phyloP scores from a whole-genome alignment of 2,888 invertebrate genomes.

The Troilus luridus region DNA sequence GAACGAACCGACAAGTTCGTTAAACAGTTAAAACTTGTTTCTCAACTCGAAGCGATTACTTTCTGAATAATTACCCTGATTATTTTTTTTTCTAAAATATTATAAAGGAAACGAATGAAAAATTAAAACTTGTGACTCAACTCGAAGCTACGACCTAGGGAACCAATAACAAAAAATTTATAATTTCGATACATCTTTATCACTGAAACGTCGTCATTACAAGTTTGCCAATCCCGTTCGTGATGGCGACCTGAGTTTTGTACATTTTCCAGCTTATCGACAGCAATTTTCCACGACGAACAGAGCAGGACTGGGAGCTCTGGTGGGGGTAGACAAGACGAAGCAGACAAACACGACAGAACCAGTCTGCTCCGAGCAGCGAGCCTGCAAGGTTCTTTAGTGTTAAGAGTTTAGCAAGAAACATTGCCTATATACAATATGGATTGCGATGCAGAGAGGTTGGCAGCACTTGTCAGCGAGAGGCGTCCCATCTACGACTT shows the following conservation, averaged over 20 bases:
- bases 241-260: not conserved
- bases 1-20: too few species aligned
- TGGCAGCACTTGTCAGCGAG: not conserved
- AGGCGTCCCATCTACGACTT: slow-evolving; percentile 21
- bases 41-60: too few species aligned
- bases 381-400: not conserved
- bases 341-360: slow-evolving; percentile 27
- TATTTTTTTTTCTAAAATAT: too few species aligned
- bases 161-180: too few species aligned
- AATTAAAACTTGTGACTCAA: too few species aligned
- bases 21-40: too few species aligned
- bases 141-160: too few species aligned
- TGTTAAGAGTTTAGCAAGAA: not conserved
- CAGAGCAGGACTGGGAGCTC: not conserved
- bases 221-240: too few species aligned
- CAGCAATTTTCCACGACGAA: not conserved
- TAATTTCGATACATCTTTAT: too few species aligned
- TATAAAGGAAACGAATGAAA: too few species aligned
- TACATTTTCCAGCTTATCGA: not conserved
- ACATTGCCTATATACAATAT: not conserved
- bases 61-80: too few species aligned
- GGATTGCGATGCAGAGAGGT: slow-evolving; percentile 20
- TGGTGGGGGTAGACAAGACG: not conserved
- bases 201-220: too few species aligned
- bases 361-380: slow-evolving; percentile 19